phyloP scores from a whole-genome alignment of 1,140 invertebrate genomes.

The Drosophila arizonae region DNA sequence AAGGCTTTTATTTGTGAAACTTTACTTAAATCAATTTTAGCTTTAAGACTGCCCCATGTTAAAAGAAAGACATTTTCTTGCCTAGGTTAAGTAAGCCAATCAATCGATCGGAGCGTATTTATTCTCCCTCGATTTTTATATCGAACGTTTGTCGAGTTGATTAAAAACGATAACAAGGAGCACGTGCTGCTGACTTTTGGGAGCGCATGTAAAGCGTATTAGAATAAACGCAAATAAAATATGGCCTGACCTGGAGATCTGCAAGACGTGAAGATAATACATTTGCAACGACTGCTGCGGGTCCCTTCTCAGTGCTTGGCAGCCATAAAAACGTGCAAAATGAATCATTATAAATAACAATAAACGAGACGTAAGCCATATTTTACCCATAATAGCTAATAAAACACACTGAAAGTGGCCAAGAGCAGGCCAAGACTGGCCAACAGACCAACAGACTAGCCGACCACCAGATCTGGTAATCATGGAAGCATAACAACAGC shows the following conservation, averaged over 20 bases:
- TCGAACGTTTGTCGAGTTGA: neutral
- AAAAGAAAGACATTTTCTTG: too few relatives aligned
- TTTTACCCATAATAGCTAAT: conserved; percentile 78
- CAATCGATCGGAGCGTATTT: too few relatives aligned
- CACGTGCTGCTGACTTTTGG: conserved; percentile 1
- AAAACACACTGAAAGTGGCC: conserved; percentile 72
- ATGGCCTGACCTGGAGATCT: conserved; percentile 8
- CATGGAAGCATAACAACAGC: conserved; percentile 70
- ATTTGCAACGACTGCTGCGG: conserved; percentile 42
- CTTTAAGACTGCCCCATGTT: too few relatives aligned
- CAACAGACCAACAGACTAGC: conserved; percentile 9
- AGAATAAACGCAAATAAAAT: conserved; percentile 15
- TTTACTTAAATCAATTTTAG: too few relatives aligned
- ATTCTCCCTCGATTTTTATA: too few relatives aligned
- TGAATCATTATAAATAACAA: conserved; percentile 79
- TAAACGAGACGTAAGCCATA: conserved; percentile 77
- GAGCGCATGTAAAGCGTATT: conserved; percentile 9
- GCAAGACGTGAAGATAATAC: conserved; percentile 18
- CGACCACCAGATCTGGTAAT: conserved; percentile 34
- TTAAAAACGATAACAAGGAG: conserved; percentile 13
- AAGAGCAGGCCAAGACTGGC: conserved; percentile 12
- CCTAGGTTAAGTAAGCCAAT: too few relatives aligned
- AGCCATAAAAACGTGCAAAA: conserved; percentile 74
- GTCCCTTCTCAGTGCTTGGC: conserved; percentile 53
- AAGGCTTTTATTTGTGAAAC: too few relatives aligned